Base-by-base conservation (phyloP, 2,888 invertebrate species). In the Desoria tigrina region DNA sequence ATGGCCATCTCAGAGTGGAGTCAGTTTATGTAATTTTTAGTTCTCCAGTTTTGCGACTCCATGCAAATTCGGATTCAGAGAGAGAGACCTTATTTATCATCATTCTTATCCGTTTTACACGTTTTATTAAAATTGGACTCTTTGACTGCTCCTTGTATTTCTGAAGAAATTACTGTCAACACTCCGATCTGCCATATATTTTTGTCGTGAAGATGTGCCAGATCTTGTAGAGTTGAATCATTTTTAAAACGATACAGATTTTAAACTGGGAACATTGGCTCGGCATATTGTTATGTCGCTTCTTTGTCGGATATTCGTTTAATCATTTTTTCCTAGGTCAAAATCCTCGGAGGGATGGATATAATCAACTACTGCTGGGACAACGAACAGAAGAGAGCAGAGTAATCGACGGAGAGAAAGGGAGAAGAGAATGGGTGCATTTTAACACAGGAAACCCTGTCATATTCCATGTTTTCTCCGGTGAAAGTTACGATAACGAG, bases 401-500 rank as follows among this genome's bases (percentile, higher is more conserved):
- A 49, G 18, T 39, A 39, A 39, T 11, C 39, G n/a, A 45, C 16
- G 21, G 21, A 6, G 45, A 45, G 45, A 6, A 45, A 4, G 24
- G 24, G 21, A 26, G 51, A 24, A 24, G 51, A 26, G 51, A 24
- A 24, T 51, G 26, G 14, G 24, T 26, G 26, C 24, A 51, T 58
- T 57, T 42, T 42, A 28, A 27, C 58, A 58, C 58, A 58, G 58
- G 58, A 58, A 58, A 24, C 6, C 11, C 58, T 27, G 58, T 45
- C 45, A 58, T 58, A 58, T 58, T 45, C 45, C 42, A 58, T 45
- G 45, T 58, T 45, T 39, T 57, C 42, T 42, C 42, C 18, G 49
- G 49, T 26, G 58, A 58, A 58, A 58, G 49, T 58, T 58, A 58
- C 24, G 58, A 58, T 58, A 58, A 58, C 45, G 45, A 39, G 58